phyloP scores from a whole-genome alignment of 2,888 invertebrate species.

The Conus canariensis region DNA sequence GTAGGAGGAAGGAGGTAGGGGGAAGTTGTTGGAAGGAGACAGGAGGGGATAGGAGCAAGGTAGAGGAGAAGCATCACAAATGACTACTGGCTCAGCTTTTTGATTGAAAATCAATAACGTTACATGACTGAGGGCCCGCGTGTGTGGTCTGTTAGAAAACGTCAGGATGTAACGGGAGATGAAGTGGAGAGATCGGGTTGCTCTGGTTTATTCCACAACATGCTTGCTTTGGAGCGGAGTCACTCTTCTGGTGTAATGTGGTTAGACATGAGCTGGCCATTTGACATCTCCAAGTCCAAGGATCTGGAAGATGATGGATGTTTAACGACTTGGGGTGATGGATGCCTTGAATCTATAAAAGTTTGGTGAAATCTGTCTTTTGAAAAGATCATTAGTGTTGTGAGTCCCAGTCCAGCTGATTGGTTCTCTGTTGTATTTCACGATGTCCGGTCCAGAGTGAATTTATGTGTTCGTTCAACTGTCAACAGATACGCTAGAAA shows the following conservation, averaged over 20 bases:
- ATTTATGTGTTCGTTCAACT: background rate
- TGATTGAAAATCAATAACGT: conserved; percentile 23
- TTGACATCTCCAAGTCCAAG: background rate
- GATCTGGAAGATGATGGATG: background rate
- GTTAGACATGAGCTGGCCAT: background rate
- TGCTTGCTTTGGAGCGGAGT: background rate
- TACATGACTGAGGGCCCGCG: background rate
- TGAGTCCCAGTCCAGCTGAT: background rate
- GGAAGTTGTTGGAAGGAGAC: background rate
- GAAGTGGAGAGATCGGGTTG: background rate
- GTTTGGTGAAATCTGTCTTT: background rate
- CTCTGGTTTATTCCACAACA: background rate
- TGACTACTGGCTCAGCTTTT: background rate
- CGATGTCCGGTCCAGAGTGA: background rate
- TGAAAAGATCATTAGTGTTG: background rate
- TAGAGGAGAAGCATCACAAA: background rate
- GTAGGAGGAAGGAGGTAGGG: background rate
- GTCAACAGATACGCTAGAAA: too few species aligned
- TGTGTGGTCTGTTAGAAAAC: background rate
- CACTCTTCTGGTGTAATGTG: background rate
- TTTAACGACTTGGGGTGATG: background rate
- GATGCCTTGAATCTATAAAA: background rate
- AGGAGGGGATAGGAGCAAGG: background rate
- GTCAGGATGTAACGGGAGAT: background rate
- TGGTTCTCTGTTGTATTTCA: background rate